These are phyloP conservation scores for Actinemys pallida DNA, from an alignment of 2,113 vertebrate species.

Conservation along the genomic window DNA sequence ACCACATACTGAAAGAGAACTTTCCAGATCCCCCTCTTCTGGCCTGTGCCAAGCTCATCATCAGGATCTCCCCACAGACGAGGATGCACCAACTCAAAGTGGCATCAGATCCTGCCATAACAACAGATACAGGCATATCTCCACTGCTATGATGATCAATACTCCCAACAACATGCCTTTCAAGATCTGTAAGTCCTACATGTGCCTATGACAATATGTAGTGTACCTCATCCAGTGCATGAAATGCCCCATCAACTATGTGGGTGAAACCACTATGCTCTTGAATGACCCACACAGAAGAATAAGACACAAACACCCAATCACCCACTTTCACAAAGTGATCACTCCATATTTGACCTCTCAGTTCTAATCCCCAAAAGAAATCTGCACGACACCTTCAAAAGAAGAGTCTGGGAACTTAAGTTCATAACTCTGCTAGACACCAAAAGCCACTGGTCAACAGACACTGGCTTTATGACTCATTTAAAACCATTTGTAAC, in stretches of 20 bases:
- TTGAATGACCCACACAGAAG: background rate
- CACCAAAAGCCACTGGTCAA: background rate
- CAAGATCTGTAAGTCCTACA: too few species aligned
- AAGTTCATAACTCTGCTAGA: background rate
- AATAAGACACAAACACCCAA: background rate
- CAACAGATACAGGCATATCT: background rate
- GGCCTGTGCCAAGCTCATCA: background rate
- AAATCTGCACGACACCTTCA: background rate
- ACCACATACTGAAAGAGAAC: background rate
- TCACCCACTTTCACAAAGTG: background rate
- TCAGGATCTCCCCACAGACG: background rate
- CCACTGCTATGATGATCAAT: too few species aligned
- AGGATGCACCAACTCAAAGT: background rate
- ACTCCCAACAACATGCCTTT: too few species aligned
- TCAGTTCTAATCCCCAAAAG: background rate
- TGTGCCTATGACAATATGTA: background rate
- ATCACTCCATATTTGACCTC: background rate
- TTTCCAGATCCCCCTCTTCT: background rate
- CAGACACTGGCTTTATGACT: background rate
- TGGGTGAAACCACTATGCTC: background rate
- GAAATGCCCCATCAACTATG: background rate
- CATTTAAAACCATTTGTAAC: background rate
- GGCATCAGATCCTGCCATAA: background rate
- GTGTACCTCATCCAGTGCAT: background rate
- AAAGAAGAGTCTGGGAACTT: background rate